Percentiles rank a stretch among this genome's conserved stretches.
Conservation (phyloP, 2,888 invertebrate species). For the Onthophagus sagittarius region DNA sequence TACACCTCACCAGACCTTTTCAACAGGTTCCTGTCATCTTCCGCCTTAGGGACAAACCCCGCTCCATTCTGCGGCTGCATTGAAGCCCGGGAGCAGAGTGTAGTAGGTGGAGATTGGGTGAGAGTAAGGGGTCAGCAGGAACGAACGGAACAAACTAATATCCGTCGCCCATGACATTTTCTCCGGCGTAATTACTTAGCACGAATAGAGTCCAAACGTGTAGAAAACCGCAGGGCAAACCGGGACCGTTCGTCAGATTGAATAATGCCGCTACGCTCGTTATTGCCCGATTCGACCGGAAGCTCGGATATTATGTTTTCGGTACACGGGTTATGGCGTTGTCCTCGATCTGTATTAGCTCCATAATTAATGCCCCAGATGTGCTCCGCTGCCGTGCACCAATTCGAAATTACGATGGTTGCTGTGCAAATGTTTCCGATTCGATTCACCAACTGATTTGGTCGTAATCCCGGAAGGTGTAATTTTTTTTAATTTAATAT, state of each 20-base stretch:
- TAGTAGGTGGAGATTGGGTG: background rate
- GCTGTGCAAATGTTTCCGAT: background rate
- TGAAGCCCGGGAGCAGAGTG: background rate
- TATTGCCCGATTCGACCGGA: background rate
- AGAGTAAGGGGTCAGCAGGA: background rate
- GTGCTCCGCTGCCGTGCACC: background rate
- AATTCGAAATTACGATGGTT: background rate
- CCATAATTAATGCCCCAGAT: background rate
- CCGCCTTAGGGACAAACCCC: background rate
- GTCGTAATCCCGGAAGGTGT: too few species aligned
- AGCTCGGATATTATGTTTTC: background rate
- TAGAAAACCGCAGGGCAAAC: background rate
- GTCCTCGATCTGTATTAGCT: background rate
- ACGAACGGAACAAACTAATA: conserved; percentile 29
- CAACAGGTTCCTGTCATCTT: background rate
- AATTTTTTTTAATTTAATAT: too few species aligned
- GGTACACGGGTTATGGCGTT: background rate
- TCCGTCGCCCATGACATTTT: conserved; percentile 29
- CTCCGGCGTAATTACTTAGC: conserved; percentile 25
- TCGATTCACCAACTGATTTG: background rate
- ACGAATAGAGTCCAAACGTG: conserved; percentile 9
- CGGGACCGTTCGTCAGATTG: background rate
- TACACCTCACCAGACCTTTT: background rate
- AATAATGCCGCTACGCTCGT: background rate
- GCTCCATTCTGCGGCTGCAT: background rate